These are phyloP conservation scores for Colossoma macropomum DNA, from an alignment of 2,113 vertebrate species.

Conservation along the genomic window DNA sequence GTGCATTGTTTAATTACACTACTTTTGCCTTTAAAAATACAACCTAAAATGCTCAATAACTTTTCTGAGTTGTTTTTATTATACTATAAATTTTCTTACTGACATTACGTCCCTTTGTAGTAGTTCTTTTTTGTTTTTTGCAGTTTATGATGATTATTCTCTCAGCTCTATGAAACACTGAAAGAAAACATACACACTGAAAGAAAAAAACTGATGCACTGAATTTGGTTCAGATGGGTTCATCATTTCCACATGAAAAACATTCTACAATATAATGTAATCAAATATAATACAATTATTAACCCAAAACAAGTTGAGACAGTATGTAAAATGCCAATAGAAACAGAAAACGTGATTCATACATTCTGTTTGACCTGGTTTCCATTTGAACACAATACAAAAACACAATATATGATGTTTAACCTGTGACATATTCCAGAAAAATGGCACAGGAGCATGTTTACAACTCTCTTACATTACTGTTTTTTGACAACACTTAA, in stretches of 20 bases:
- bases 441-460: too few relatives aligned
- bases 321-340: too few relatives aligned
- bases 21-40: slow-evolving; percentile 64
- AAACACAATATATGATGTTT: too few relatives aligned
- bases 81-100: slow-evolving; percentile 38
- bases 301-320: too few relatives aligned
- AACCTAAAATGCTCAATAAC: slow-evolving; percentile 59
- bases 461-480: too few relatives aligned
- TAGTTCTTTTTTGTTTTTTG: slow-evolving; percentile 21
- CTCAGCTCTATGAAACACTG: not conserved
- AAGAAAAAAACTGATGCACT: too few relatives aligned
- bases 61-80: slow-evolving; percentile 45
- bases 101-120: not conserved
- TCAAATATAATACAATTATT: too few relatives aligned
- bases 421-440: too few relatives aligned
- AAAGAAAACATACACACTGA: not conserved
- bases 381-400: too few relatives aligned
- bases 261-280: not conserved
- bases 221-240: not conserved
- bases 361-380: too few relatives aligned
- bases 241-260: not conserved
- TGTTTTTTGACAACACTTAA: too few relatives aligned
- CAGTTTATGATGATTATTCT: slow-evolving; percentile 3
- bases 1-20: not conserved
- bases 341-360: too few relatives aligned